Base-by-base conservation (phyloP, 2,888 invertebrate species). In the Drosophila nigritarsus region DNA sequence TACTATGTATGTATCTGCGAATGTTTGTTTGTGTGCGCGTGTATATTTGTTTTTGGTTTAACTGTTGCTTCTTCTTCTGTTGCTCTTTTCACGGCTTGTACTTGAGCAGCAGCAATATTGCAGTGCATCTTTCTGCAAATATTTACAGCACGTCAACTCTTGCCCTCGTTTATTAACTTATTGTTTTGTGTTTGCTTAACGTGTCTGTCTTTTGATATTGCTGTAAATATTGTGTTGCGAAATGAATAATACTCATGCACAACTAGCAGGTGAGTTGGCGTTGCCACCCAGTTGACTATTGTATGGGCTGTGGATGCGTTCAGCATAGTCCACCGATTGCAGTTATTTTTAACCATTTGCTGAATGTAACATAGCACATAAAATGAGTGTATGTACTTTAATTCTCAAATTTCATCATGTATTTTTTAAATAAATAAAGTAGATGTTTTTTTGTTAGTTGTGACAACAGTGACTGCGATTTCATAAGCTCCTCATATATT, bases 51-150 rank as follows among this genome's bases (percentile, higher is more conserved):
- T 45, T 71, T 48, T 75, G 59, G 60, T 55, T 78, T 78, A 78
- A 78, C 78, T 78, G 78, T 78, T 78, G 78, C 78, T 78, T 78
- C 77, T 68, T 80, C 77, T 76, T 80, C 71, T 71, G 80, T 78
- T 80, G 65, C 61, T 75, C 36, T 42, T 40, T 38, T 50, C 29
- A 50, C 50, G 61, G 27, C 32, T 29, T 40, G 49, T 30, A 13
- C 42, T 42, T 45, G 13, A 15, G 34, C 32, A 30, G 11, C 13
- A 29, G 34, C 32, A 34, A 20, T 7, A n/a, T 34, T 38, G 32
- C 59, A 45, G 20, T 53, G 55, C 72, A 75, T 62, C 42, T 53
- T 40, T 54, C 20, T 48, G 32, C 24, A n/a, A 38, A 29, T 65
- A 63, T 45, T 59, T 48, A 42, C 38, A 20, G 7, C n/a, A 15